phyloP scores from a whole-genome alignment of 2,888 invertebrate genomes.

The Polymixis lichenea region DNA sequence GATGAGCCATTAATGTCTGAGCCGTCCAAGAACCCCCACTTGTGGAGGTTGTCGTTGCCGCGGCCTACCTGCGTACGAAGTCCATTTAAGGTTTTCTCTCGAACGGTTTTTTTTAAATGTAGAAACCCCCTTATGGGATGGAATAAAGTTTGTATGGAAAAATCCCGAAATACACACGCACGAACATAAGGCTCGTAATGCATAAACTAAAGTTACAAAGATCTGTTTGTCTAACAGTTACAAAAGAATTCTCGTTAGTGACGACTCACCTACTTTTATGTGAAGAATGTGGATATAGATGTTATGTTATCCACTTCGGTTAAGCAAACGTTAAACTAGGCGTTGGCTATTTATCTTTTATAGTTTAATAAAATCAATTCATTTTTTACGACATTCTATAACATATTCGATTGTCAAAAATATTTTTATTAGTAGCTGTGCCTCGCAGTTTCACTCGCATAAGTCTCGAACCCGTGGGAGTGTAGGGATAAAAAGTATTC shows the following conservation, averaged over 20 bases:
- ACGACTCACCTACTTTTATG: conserved; percentile 60
- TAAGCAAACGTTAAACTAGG: conserved; percentile 50
- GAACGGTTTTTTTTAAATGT: neutral
- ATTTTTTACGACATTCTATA: conserved; percentile 10
- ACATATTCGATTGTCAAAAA: neutral
- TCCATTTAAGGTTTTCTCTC: too few species aligned
- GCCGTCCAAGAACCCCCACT: too few species aligned
- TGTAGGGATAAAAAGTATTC: too few species aligned
- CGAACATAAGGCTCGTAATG: conserved; percentile 12
- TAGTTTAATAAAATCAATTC: conserved; percentile 30
- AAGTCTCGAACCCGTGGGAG: too few species aligned
- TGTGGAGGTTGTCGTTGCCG: too few species aligned
- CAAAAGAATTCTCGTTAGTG: conserved; percentile 67
- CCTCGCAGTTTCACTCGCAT: too few species aligned
- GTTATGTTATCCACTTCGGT: conserved; percentile 55
- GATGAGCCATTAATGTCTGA: too few species aligned
- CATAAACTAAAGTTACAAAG: conserved; percentile 33
- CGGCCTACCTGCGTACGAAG: too few species aligned
- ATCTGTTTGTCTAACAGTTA: conserved; percentile 62
- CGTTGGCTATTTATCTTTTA: conserved; percentile 41
- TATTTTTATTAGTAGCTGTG: neutral
- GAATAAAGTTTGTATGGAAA: neutral
- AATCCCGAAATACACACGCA: conserved; percentile 1
- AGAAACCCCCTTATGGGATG: neutral
- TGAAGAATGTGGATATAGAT: conserved; percentile 63